Percentiles rank a stretch among this genome's conserved stretches.
Evolutionary conservation across 2,888 invertebrate genomes (phyloP).

Genomic region (Cepaea hortensis): DNA sequence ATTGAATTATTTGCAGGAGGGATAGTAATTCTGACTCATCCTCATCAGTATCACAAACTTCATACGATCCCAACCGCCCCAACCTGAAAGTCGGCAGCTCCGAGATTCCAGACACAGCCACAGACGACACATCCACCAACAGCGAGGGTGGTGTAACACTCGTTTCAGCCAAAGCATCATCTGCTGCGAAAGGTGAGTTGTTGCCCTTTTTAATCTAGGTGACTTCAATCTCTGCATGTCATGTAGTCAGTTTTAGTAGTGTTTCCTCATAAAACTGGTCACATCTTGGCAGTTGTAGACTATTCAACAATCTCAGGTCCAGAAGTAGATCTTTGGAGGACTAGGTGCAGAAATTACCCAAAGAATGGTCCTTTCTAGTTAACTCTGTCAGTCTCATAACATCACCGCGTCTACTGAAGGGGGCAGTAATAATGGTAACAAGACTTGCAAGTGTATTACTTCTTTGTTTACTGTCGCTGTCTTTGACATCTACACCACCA

Average conservation of each 20-base stretch:
- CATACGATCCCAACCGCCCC: constrained; percentile 72
- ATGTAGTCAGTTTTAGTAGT: no score
- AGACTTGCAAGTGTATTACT: no score
- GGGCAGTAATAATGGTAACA: no score
- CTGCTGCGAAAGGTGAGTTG: constrained; percentile 12
- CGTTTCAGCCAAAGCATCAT: constrained; percentile 51
- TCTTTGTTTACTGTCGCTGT: no score
- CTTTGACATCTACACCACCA: no score
- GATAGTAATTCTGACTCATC: constrained; percentile 66
- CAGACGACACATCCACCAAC: constrained; percentile 49
- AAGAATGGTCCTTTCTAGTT: no score
- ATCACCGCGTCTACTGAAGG: no score
- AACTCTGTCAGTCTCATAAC: no score
- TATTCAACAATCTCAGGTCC: no score
- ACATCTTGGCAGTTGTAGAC: neutral
- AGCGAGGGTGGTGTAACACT: constrained; percentile 50
- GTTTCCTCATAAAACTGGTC: neutral
- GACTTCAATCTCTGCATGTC: no score
- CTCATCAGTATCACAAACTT: constrained; percentile 71
- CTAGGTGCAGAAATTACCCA: no score
- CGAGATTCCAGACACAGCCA: constrained; percentile 67
- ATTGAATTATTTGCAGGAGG: constrained; percentile 36
- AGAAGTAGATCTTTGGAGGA: no score
- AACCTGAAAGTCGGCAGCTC: constrained; percentile 64
- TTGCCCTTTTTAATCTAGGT: neutral